A percentile compares a stretch with the other conserved stretches of the same genome.
Evolutionary conservation across 2,113 vertebrate genomes (phyloP).

Genomic region (Climacteris rufus): DNA sequence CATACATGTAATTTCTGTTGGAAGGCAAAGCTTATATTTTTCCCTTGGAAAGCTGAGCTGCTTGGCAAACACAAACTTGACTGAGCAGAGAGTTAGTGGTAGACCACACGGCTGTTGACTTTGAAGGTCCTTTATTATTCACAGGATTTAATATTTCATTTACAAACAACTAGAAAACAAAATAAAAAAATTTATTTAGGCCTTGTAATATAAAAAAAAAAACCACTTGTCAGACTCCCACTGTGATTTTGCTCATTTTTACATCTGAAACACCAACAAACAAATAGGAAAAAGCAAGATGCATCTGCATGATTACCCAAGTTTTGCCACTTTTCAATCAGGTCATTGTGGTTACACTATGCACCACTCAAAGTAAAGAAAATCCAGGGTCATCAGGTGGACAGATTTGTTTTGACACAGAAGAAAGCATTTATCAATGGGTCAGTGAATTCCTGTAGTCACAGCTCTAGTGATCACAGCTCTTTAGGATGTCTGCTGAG

Average conservation of each 20-base stretch:
- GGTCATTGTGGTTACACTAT: neutral
- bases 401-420: neutral
- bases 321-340: neutral
- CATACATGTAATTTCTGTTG: neutral
- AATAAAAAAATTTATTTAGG: neutral
- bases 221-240: accelerated
- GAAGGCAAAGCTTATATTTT: neutral
- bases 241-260: neutral
- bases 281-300: neutral
- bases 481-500: neutral
- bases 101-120: neutral
- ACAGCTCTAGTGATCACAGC: neutral
- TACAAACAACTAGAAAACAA: neutral
- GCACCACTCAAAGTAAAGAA: neutral
- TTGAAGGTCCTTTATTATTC: neutral
- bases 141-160: neutral
- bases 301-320: neutral
- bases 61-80: neutral
- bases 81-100: neutral
- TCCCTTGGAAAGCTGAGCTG: neutral
- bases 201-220: neutral
- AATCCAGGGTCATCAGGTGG: accelerated
- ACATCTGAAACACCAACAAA: neutral
- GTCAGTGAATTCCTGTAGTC: neutral
- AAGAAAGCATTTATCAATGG: neutral